Conservation (phyloP, 1,140 invertebrate genomes). For the Onthophagus taurus region DNA sequence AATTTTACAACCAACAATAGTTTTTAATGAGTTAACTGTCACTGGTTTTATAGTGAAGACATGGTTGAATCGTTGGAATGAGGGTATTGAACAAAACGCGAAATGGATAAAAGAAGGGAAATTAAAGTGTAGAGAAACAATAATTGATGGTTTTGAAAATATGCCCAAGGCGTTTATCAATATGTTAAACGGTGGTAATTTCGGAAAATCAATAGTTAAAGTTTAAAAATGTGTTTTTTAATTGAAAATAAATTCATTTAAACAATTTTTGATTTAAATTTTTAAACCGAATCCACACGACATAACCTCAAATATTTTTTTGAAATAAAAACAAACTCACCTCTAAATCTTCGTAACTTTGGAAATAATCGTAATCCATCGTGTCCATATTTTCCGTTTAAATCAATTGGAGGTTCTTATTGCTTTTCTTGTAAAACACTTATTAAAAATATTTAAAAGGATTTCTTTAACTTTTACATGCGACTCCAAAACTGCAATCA, state of each 20-base stretch:
- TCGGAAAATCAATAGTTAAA: slow-evolving; percentile 51
- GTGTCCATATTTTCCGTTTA: no score
- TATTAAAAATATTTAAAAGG: no score
- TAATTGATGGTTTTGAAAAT: slow-evolving; percentile 58
- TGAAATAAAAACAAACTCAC: slow-evolving; percentile 31
- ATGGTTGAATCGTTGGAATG: slow-evolving; percentile 47
- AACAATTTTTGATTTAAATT: slow-evolving; percentile 1
- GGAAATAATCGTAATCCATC: slow-evolving; percentile 37
- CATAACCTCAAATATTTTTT: background rate
- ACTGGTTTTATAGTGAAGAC: slow-evolving; percentile 54
- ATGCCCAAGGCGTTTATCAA: slow-evolving; percentile 54
- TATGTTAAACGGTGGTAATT: slow-evolving; percentile 50
- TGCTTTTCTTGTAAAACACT: no score
- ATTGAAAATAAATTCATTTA: slow-evolving; percentile 1
- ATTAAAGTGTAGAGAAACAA: slow-evolving; percentile 52
- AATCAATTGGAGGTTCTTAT: no score
- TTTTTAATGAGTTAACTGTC: slow-evolving; percentile 46
- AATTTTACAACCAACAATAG: slow-evolving; percentile 19
- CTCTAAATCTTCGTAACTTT: slow-evolving; percentile 46
- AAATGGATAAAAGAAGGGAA: slow-evolving; percentile 56
- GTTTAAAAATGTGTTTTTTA: slow-evolving; percentile 12
- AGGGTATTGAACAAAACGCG: slow-evolving; percentile 49
- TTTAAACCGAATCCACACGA: background rate
- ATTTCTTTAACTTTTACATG: no score
- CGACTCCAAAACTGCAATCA: no score